Conservation (phyloP, 1,140 invertebrate genomes). For the Zaprionus taronus region DNA sequence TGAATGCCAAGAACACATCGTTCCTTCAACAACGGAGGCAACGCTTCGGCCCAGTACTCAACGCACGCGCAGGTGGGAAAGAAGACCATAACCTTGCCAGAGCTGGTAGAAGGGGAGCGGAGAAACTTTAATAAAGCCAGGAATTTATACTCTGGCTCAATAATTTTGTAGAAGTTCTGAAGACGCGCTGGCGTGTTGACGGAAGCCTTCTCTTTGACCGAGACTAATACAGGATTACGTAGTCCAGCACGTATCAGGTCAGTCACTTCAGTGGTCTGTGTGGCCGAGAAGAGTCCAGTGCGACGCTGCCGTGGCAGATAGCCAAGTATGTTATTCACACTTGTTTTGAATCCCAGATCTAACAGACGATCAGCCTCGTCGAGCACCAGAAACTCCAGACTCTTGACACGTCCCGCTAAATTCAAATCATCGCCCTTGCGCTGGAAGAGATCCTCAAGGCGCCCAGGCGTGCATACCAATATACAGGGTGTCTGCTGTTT, state of each 20-base stretch:
- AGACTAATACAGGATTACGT: conserved; percentile 96
- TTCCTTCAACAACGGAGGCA: conserved; percentile 87
- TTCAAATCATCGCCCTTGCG: conserved; percentile 87
- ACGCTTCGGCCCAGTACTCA: conserved; percentile 94
- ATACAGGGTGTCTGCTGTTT: conserved; percentile 92
- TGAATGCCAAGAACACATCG: conserved; percentile 92
- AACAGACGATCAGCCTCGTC: conserved; percentile 98
- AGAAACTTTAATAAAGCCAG: conserved; percentile 84
- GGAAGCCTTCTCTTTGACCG: conserved; percentile 94
- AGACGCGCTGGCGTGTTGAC: conserved; percentile 92
- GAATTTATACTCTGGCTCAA: conserved; percentile 87
- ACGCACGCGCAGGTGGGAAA: conserved; percentile 98
- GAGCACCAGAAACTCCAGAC: conserved; percentile 95
- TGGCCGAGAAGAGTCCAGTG: conserved; percentile 99
- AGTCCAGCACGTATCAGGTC: conserved; percentile 96
- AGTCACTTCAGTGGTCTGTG: conserved; percentile 97
- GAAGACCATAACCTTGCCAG: conserved; percentile 96
- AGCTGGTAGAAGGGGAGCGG: conserved; percentile 70
- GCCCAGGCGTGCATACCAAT: conserved; percentile 95
- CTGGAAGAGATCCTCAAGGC: conserved; percentile 94
- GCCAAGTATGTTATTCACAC: conserved; percentile 95
- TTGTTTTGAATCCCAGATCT: conserved; percentile 95
- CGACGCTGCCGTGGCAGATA: conserved; percentile 96
- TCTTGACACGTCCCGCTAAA: conserved; percentile 89
- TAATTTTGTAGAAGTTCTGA: conserved; percentile 94